These are phyloP conservation scores for Plestiodon gilberti DNA, from an alignment of 2,113 vertebrate species.

Conservation along the genomic window DNA sequence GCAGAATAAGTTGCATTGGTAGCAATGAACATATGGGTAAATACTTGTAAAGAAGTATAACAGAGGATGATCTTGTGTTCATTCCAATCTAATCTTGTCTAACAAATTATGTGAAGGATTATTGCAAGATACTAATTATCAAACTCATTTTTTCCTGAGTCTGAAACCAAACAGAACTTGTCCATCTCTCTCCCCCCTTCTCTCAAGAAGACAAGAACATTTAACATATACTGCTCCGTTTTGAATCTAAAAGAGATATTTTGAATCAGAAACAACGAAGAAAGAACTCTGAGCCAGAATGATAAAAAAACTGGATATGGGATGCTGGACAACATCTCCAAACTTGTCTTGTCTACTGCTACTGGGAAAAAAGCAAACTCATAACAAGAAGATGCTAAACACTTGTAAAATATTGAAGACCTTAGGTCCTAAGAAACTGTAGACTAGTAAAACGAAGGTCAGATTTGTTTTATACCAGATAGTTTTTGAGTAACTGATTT, in stretches of 20 bases:
- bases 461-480: not conserved
- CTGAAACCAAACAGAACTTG: not conserved
- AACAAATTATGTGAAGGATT: constrained; percentile 15
- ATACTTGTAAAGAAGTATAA: constrained; percentile 18
- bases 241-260: not conserved
- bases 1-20: constrained; percentile 12
- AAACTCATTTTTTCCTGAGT: constrained; percentile 1
- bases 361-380: not conserved
- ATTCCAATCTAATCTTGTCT: constrained; percentile 17
- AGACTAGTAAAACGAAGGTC: not conserved
- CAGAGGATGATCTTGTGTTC: not conserved
- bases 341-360: not conserved
- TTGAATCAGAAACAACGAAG: not conserved
- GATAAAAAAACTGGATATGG: not conserved
- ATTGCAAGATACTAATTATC: not conserved
- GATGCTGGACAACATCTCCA: constrained; percentile 17
- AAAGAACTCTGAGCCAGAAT: not conserved
- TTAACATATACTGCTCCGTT: not conserved
- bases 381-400: constrained; percentile 1
- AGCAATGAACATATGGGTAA: constrained; percentile 22
- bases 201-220: not conserved
- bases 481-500: not conserved
- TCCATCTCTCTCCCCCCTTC: not conserved
- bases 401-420: not conserved
- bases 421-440: not conserved